Evolutionary conservation across 2,113 vertebrate species (phyloP).

Genomic region (Lichenostomus cassidix): DNA sequence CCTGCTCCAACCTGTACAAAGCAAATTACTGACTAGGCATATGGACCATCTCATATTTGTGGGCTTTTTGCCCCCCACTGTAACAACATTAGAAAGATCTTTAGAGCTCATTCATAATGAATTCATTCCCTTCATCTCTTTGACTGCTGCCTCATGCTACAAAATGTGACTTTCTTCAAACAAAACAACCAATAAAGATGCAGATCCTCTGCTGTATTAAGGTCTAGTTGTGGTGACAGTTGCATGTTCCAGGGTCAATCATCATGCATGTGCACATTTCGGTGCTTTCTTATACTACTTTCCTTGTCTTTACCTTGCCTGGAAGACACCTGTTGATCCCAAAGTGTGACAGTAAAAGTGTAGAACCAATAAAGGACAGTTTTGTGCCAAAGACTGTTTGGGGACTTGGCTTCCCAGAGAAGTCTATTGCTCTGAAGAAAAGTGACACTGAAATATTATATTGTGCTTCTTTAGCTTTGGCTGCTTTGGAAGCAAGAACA

Average conservation of each 20-base stretch:
- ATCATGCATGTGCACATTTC: too few species aligned
- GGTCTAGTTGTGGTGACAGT: neutral
- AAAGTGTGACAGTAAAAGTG: fast-evolving
- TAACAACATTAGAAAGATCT: neutral
- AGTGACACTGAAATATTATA: neutral
- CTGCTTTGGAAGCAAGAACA: neutral
- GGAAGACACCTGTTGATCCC: neutral
- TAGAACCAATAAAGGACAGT: neutral
- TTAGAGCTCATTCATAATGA: neutral
- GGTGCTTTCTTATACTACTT: neutral
- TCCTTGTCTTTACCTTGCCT: neutral
- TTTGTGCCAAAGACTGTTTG: neutral
- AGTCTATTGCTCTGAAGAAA: neutral
- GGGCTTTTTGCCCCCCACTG: fast-evolving
- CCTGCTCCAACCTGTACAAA: neutral
- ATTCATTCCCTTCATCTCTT: neutral
- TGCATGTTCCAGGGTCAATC: neutral
- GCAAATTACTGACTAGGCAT: neutral
- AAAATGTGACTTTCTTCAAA: neutral
- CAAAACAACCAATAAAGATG: neutral
- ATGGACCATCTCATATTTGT: neutral
- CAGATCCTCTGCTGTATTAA: neutral
- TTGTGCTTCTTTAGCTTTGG: neutral
- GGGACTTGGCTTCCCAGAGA: neutral
- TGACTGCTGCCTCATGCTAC: neutral